Conservation (phyloP, 2,113 vertebrate genomes). For the Fukomys damarensis region DNA sequence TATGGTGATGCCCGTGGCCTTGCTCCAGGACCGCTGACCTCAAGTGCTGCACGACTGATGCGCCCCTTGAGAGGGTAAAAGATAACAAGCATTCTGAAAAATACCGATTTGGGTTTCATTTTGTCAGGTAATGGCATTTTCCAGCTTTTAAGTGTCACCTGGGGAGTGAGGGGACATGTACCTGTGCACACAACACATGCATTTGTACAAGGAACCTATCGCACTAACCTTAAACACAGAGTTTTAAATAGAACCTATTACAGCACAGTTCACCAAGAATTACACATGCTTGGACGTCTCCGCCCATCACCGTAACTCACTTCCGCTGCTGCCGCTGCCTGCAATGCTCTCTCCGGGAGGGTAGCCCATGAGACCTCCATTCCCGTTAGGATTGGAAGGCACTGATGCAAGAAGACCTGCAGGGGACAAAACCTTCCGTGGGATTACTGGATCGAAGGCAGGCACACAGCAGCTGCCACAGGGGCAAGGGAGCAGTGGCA, state of each 20-base stretch:
- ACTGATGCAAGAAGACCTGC: slow-evolving; percentile 94
- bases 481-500: background rate
- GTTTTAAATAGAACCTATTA: background rate
- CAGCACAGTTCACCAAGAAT: background rate
- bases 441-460: background rate
- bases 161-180: background rate
- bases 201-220: background rate
- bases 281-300: background rate
- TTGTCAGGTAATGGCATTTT: background rate
- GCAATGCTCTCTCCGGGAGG: slow-evolving; percentile 85
- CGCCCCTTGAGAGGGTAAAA: background rate
- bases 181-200: background rate
- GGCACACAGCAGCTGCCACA: background rate
- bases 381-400: slow-evolving; percentile 90
- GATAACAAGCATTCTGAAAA: slow-evolving; percentile 20
- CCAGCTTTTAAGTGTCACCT: slow-evolving; percentile 35
- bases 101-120: slow-evolving; percentile 23
- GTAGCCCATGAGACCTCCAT: slow-evolving; percentile 86
- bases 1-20: background rate
- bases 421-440: slow-evolving; percentile 21
- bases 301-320: slow-evolving; percentile 79
- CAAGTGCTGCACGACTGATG: background rate
- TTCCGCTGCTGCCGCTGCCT: slow-evolving; percentile 83
- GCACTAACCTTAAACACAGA: background rate
- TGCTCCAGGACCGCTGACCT: background rate